Percentiles rank a stretch among this genome's conserved stretches.
Evolutionary conservation across 2,888 invertebrate species (phyloP).

Genomic region (Chymomyza amoena): DNA sequence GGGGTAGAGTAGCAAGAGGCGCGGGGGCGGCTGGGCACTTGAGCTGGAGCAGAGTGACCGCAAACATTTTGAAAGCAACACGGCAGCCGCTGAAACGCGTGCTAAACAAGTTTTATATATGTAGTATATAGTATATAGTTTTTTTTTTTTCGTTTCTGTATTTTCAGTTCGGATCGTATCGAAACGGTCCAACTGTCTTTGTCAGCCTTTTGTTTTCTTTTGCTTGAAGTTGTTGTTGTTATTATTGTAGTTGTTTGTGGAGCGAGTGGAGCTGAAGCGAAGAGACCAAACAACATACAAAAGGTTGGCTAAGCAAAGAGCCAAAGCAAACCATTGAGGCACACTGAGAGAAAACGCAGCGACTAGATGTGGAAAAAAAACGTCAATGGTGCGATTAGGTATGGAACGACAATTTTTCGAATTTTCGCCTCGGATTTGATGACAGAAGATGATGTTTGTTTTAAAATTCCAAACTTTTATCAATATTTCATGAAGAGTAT

Average conservation of each 20-base stretch:
- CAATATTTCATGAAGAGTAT: too few relatives aligned
- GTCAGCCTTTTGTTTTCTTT: conserved; percentile 12
- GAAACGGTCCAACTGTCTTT: conserved; percentile 4
- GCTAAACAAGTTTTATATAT: conserved; percentile 70
- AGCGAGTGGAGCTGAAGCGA: conserved; percentile 3
- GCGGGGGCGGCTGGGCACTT: background rate
- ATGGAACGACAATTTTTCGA: too few relatives aligned
- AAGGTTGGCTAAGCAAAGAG: background rate
- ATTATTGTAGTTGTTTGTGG: background rate
- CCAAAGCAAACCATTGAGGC: background rate
- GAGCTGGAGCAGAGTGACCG: conserved; percentile 44
- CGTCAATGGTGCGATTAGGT: too few relatives aligned
- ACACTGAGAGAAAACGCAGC: background rate
- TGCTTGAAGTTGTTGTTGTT: conserved; percentile 2
- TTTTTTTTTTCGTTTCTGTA: conserved; percentile 55
- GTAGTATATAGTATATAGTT: conserved; percentile 56
- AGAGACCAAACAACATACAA: conserved; percentile 2
- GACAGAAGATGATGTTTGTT: too few relatives aligned
- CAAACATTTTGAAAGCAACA: conserved; percentile 69
- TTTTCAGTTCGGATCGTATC: background rate
- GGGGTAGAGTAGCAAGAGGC: conserved; percentile 2
- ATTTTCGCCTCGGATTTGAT: too few relatives aligned
- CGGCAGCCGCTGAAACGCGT: conserved; percentile 75
- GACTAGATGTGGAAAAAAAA: too few relatives aligned
- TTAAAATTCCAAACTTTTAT: too few relatives aligned